Conservation (phyloP, 2,797 vertebrate species). For the Sphaeramia orbicularis region DNA sequence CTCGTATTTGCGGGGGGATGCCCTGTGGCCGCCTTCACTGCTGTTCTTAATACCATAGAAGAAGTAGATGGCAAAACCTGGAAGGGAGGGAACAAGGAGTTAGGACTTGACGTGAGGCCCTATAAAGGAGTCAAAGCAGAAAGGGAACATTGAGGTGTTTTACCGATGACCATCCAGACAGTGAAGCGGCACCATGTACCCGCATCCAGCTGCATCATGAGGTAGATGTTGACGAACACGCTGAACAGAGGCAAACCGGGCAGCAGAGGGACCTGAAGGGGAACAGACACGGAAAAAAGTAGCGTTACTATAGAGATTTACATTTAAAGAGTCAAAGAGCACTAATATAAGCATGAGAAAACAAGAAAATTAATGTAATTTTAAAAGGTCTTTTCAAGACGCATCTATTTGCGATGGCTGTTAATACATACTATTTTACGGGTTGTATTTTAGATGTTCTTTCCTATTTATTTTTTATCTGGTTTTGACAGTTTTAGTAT, state of each 20-base stretch:
- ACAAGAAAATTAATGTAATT: not conserved
- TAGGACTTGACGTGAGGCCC: not conserved
- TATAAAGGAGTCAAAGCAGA: not conserved
- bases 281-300: not conserved
- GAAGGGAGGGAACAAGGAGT: slow-evolving; percentile 3
- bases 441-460: too few species aligned
- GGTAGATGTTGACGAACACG: slow-evolving; percentile 95
- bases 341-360: not conserved
- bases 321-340: not conserved
- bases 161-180: slow-evolving; percentile 93
- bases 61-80: slow-evolving; percentile 96
- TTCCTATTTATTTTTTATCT: too few species aligned
- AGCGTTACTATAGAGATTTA: not conserved
- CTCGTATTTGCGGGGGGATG: slow-evolving; percentile 70
- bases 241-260: slow-evolving; percentile 93
- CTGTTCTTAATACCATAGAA: slow-evolving; percentile 93
- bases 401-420: too few species aligned
- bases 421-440: too few species aligned
- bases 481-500: too few species aligned
- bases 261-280: slow-evolving; percentile 90
- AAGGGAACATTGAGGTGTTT: slow-evolving; percentile 34
- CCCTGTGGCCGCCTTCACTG: slow-evolving; percentile 77
- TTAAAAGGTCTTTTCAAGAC: too few species aligned
- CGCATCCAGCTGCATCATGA: slow-evolving; percentile 94
- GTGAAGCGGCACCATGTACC: slow-evolving; percentile 91